Evolutionary conservation across 2,888 invertebrate genomes (phyloP).

Genomic region (Eupithecia inturbata): DNA sequence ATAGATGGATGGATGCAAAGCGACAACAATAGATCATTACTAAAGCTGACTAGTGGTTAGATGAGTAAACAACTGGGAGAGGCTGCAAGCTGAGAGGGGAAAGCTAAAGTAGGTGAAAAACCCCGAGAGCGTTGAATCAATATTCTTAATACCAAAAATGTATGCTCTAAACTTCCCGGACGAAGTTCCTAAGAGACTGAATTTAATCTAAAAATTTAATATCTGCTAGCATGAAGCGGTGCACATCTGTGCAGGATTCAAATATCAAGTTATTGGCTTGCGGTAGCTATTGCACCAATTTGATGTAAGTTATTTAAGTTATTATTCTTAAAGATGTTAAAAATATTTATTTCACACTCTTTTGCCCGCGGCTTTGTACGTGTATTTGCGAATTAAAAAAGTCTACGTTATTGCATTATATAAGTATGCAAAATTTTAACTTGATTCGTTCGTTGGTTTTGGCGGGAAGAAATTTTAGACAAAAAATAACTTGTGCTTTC

Average conservation of each 20-base stretch:
- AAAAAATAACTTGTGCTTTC: too few species aligned
- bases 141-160: too few species aligned
- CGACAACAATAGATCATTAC: too few species aligned
- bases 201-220: slow-evolving; percentile 2
- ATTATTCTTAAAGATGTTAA: too few species aligned
- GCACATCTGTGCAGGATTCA: slow-evolving; percentile 2
- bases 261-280: background rate
- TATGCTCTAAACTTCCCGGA: background rate
- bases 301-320: too few species aligned
- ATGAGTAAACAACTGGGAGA: background rate
- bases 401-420: too few species aligned
- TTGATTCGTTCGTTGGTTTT: too few species aligned
- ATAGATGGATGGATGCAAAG: too few species aligned
- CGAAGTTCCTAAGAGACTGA: background rate
- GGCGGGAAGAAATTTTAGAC: too few species aligned
- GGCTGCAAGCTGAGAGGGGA: background rate
- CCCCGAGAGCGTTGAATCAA: background rate
- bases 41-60: too few species aligned
- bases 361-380: background rate
- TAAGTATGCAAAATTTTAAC: too few species aligned
- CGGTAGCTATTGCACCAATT: background rate
- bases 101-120: background rate
- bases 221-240: background rate
- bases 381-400: background rate
- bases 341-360: too few species aligned